Evolutionary conservation across 2,797 vertebrate species (phyloP).

Genomic region (Acanthiza pusilla): DNA sequence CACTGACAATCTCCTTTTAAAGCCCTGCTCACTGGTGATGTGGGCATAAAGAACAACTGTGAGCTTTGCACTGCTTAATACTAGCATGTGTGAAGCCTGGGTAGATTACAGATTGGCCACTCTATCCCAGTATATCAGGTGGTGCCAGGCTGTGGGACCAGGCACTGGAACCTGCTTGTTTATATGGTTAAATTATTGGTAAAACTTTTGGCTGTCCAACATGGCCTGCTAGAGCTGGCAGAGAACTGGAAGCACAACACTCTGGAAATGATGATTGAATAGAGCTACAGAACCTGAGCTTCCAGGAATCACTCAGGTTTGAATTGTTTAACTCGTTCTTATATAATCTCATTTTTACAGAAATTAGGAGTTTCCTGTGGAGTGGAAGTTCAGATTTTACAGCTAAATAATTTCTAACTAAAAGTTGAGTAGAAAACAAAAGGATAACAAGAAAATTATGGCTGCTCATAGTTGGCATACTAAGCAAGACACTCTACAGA

Average conservation of each 20-base stretch:
- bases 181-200: background rate
- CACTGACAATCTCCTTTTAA: conserved; percentile 48
- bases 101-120: background rate
- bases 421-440: background rate
- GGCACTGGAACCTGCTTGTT: background rate
- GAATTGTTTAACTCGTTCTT: background rate
- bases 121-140: background rate
- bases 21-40: background rate
- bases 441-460: background rate
- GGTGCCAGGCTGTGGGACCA: background rate
- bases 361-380: background rate
- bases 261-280: background rate
- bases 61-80: background rate
- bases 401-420: background rate
- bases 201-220: background rate
- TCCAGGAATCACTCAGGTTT: background rate
- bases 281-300: background rate
- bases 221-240: background rate
- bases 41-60: background rate
- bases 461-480: background rate
- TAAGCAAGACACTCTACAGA: background rate
- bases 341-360: background rate
- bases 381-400: background rate
- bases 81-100: background rate
- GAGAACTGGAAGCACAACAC: background rate